Percentiles rank a stretch among this genome's conserved stretches.
phyloP scores from a whole-genome alignment of 2,113 vertebrate species.

The Platichthys flesus region DNA sequence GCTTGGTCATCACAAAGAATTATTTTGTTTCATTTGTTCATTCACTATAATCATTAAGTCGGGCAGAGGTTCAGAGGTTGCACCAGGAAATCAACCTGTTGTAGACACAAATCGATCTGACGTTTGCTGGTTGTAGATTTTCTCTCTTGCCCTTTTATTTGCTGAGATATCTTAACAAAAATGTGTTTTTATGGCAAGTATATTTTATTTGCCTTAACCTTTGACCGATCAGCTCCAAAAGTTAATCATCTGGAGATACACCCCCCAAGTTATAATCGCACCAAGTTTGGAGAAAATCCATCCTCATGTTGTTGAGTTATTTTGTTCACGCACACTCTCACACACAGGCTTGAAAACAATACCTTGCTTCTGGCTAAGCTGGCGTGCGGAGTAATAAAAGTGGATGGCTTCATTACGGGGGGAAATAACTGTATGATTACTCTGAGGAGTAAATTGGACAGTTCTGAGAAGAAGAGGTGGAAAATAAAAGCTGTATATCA shows the following conservation, averaged over 20 bases:
- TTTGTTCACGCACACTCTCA: background rate
- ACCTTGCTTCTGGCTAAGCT: background rate
- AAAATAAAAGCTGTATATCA: background rate
- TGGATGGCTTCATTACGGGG: background rate
- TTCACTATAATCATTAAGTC: too few relatives aligned
- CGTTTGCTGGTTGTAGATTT: too few relatives aligned
- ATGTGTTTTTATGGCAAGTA: too few relatives aligned
- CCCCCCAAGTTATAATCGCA: too few relatives aligned
- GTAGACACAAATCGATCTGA: too few relatives aligned
- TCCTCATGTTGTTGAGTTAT: background rate
- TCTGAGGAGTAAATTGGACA: background rate
- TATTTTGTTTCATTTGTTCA: too few relatives aligned
- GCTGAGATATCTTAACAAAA: too few relatives aligned
- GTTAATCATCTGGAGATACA: background rate
- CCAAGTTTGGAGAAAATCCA: background rate
- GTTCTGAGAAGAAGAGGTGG: too few relatives aligned
- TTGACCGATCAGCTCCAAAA: too few relatives aligned
- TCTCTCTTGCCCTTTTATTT: too few relatives aligned
- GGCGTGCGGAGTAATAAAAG: background rate
- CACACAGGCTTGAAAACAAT: background rate
- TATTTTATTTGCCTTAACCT: too few relatives aligned
- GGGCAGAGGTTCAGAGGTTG: background rate
- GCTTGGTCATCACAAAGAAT: too few relatives aligned
- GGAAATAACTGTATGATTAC: background rate
- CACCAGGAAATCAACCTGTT: background rate